Percentiles rank a stretch among this genome's conserved stretches.
These are phyloP conservation scores for Coronaproctus castanopsis DNA, from an alignment of 2,888 invertebrate species.

Conservation along the genomic window DNA sequence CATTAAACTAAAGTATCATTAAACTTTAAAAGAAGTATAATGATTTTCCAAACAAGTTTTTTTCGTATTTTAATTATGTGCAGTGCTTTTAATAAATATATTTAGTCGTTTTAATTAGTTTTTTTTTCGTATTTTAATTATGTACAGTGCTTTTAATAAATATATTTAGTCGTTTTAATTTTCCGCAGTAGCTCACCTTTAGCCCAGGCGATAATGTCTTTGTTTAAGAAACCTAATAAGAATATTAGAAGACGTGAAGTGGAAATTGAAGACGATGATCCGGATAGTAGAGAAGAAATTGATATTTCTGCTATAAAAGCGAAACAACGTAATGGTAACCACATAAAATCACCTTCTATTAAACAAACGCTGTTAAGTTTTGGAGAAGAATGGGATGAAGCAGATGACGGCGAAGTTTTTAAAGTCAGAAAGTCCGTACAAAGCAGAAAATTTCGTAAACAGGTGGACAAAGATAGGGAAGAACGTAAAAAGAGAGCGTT, in stretches of 20 bases:
- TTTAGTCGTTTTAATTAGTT: too few species aligned
- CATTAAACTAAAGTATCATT: too few species aligned
- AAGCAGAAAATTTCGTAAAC: slow-evolving; percentile 70
- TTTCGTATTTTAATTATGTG: too few species aligned
- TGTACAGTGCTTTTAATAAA: too few species aligned
- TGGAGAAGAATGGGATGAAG: slow-evolving; percentile 42
- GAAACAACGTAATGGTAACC: slow-evolving; percentile 16
- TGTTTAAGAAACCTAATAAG: slow-evolving; percentile 67
- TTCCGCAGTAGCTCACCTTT: too few species aligned
- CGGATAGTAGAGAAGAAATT: slow-evolving; percentile 12
- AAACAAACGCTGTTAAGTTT: slow-evolving; percentile 47
- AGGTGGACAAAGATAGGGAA: slow-evolving; percentile 49
- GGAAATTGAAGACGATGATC: slow-evolving; percentile 11
- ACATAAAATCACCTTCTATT: slow-evolving; percentile 22
- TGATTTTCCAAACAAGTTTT: too few species aligned
- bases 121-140: too few species aligned
- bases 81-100: too few species aligned
- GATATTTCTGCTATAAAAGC: slow-evolving; percentile 31
- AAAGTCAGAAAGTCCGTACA: slow-evolving; percentile 90
- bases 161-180: too few species aligned
- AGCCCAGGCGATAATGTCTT: slow-evolving; percentile 8
- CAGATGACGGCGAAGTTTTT: slow-evolving; percentile 70
- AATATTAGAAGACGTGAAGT: slow-evolving; percentile 37
- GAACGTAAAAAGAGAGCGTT: slow-evolving; percentile 33
- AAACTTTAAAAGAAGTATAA: too few species aligned